phyloP scores from a whole-genome alignment of 2,797 vertebrate species.

The Xiphorhynchus erythropygius region DNA sequence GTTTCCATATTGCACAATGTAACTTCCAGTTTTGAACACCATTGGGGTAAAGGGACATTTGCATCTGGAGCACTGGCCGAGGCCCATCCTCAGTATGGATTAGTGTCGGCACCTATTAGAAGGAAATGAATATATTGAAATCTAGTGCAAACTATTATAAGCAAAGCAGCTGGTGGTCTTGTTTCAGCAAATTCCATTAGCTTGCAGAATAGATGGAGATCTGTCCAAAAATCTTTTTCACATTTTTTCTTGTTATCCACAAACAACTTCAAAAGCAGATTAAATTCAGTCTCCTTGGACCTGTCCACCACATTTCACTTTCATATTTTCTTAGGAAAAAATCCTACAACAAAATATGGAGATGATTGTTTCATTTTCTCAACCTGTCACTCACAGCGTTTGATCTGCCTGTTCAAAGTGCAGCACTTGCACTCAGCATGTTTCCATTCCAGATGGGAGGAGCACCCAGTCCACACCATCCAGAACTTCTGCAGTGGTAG shows the following conservation, averaged over 20 bases:
- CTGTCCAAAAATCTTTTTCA: conserved; percentile 12
- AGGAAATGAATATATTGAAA: not conserved
- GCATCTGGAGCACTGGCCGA: not conserved
- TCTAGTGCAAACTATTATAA: not conserved
- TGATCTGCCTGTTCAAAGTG: conserved; percentile 33
- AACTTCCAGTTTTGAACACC: not conserved
- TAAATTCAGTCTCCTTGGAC: conserved; percentile 38
- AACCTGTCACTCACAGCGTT: not conserved
- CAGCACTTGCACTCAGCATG: not conserved
- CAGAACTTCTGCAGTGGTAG: not conserved
- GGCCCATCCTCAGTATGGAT: not conserved
- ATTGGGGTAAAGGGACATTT: not conserved
- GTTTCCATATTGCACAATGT: not conserved
- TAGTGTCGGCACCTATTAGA: not conserved
- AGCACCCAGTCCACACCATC: accelerated
- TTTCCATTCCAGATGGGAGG: not conserved
- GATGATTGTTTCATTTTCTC: conserved; percentile 38
- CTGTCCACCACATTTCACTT: conserved; percentile 24
- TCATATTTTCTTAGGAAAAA: conserved; percentile 28
- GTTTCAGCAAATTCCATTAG: conserved; percentile 53
- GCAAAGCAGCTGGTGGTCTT: not conserved
- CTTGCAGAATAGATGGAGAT: conserved; percentile 7
- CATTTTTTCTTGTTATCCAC: conserved; percentile 9
- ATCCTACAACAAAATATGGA: conserved; percentile 7
- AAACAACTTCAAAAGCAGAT: conserved; percentile 53